Conservation (phyloP, 2,888 invertebrate genomes). For the Spisula solida region DNA sequence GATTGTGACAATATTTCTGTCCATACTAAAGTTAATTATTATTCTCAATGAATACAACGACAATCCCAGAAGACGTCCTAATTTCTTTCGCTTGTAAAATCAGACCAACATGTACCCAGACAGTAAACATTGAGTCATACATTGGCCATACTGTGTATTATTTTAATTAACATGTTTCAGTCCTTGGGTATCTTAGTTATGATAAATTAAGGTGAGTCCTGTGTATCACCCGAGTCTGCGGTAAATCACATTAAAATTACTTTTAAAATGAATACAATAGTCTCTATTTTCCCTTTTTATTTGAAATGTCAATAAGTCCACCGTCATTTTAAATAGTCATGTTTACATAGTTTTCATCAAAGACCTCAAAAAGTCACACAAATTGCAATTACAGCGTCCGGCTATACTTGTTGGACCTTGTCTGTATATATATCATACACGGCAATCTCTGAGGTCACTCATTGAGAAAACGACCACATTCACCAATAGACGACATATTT, state of each 20-base stretch:
- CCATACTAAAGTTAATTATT: background rate
- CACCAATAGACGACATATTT: constrained; percentile 8
- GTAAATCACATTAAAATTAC: constrained; percentile 39
- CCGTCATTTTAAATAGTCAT: constrained; percentile 36
- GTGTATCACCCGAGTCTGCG: constrained; percentile 36
- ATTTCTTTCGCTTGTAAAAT: constrained; percentile 17
- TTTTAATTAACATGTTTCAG: constrained; percentile 42
- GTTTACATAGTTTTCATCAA: constrained; percentile 59
- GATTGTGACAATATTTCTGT: too few species aligned
- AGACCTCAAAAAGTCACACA: constrained; percentile 56
- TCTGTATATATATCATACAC: background rate
- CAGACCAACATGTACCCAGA: constrained; percentile 44
- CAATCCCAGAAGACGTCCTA: constrained; percentile 36
- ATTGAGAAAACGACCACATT: background rate
- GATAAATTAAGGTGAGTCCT: constrained; percentile 37
- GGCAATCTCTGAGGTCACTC: background rate
- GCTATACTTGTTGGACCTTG: constrained; percentile 1
- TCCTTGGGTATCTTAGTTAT: constrained; percentile 31
- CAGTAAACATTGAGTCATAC: constrained; percentile 53
- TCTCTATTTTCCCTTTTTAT: constrained; percentile 40
- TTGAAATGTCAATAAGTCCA: constrained; percentile 31
- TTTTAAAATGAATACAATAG: constrained; percentile 52
- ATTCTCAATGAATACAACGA: background rate
- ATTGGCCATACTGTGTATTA: constrained; percentile 18
- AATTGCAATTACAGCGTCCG: constrained; percentile 72